Base-by-base conservation (phyloP, 2,888 invertebrate genomes). In the Auanema freiburgensis region DNA sequence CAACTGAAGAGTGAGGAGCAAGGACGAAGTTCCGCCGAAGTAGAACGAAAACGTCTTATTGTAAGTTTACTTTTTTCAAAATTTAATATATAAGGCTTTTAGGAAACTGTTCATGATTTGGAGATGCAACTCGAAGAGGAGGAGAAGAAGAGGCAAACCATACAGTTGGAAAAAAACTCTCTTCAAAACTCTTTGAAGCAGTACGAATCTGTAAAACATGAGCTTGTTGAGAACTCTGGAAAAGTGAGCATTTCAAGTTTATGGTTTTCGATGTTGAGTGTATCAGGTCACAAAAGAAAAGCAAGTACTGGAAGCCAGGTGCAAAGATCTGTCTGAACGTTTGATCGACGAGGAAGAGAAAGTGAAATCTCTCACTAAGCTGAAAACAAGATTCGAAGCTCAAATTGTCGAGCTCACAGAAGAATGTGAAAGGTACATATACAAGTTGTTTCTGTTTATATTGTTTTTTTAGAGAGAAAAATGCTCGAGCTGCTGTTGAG, bases 261-360 rank as follows among this genome's bases (percentile, higher is more conserved):
- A n/a, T 43, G 43, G 14, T 12, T 43, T n/a, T n/a, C 33, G 33
- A 5, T 33, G 8, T 33, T 33, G 33, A 33, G 8, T 33, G 8
- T 33, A 8, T 33, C 8, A 86, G 84, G 86, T 94, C 44, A 69
- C 89, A 18, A 97, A 97, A 85, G 98, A 99, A 84, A 95, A 93
- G 87, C 96, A 97, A 86, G 87, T 90, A 12, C 85, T 97, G 24
- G 98, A 99, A 82, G 97, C 97, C 84, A 88, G 93, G 54, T 89
- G 92, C 60, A 91, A 91, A 76, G 95, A 97, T 85, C 86, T 97
- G 52, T 91, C 92, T 1, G 91, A 92, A 84, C 91, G 93, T 0
- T 87, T 98, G 51, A 93, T 93, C 0, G 96, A 97, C 83, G 98
- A 99, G 84, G 97, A 97, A 83, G 98, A 99, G 85, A 96, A 96